Evolutionary conservation across 2,113 vertebrate species (phyloP), one percentile per base, ranked within the genome.

Genomic region (Cyanistes caeruleus): DNA sequence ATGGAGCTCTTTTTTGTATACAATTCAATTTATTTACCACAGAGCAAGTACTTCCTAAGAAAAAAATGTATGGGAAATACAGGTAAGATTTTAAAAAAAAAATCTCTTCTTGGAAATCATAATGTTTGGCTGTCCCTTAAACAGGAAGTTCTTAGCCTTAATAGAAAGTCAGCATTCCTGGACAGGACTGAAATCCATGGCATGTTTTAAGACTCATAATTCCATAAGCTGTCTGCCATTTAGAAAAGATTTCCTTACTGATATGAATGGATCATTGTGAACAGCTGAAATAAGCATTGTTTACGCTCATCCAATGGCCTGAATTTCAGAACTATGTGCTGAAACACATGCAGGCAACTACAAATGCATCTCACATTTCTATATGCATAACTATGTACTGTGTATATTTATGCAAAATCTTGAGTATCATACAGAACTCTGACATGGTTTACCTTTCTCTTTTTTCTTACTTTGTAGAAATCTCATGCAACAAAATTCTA

Each of bases 261-360:
- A 76, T 90, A 69, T 80, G 13, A 97, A 97, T 92, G 89, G 52
- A 56, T 81, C 80, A 77, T 72, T 95, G 90, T 93, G 35, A 90
- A 65, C 24, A 63, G 89, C 35, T 92, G 60, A 89, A 93, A 77
- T 39, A 70, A 81, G 53, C 52, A 84, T 93, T 95, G 73, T 93
- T 84, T 52, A 75, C 64, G 31, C 63, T 90, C 37, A 51, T 19
- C 48, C 44, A 52, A 48, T 3, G 31, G 7, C 65, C 22, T 22
- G 28, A 78, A 52, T 65, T 87, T 94, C n/a, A 83, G 44, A 85
- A 87, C 37, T 87, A 65, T 31, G 31, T 68, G 46, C 74, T 82
- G 48, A 85, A 92, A 81, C 15, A 52, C 51, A 55, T 21, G 52
- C 43, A 58, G 41, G 28, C 39, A 88, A n/a, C 43, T 63, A 89